These are phyloP conservation scores for Scartelaos histophorus DNA, from an alignment of 2,113 vertebrate species.

Conservation along the genomic window DNA sequence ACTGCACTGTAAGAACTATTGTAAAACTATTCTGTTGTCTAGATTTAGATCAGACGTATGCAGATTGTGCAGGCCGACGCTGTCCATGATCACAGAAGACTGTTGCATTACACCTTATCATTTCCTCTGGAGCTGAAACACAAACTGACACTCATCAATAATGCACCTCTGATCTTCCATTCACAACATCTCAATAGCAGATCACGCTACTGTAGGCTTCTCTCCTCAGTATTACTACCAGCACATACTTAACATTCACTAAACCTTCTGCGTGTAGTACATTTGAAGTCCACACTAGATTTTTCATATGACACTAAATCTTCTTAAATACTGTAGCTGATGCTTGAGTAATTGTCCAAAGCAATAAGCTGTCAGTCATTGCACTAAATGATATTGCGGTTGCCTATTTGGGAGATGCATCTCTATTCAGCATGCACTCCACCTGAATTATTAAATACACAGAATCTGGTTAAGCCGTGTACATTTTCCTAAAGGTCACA, in stretches of 20 bases:
- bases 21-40: background rate
- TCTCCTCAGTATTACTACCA: slow-evolving; percentile 15
- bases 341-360: slow-evolving; percentile 19
- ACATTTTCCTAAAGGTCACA: slow-evolving; percentile 83
- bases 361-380: slow-evolving; percentile 74
- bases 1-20: background rate
- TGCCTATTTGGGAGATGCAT: slow-evolving; percentile 72
- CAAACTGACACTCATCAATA: slow-evolving; percentile 76
- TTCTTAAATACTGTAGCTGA: background rate
- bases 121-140: slow-evolving; percentile 77
- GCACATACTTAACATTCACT: slow-evolving; percentile 21
- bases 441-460: slow-evolving; percentile 86
- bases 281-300: background rate
- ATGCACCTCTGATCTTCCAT: slow-evolving; percentile 71
- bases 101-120: slow-evolving; percentile 78
- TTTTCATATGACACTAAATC: background rate
- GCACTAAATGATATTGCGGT: slow-evolving; percentile 75
- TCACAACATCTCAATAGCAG: slow-evolving; percentile 70
- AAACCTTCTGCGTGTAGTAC: slow-evolving; percentile 20
- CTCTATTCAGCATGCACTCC: slow-evolving; percentile 59
- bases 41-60: slow-evolving; percentile 40
- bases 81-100: slow-evolving; percentile 71
- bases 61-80: slow-evolving; percentile 72
- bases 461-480: slow-evolving; percentile 78
- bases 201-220: slow-evolving; percentile 57